Base-by-base conservation (phyloP, 2,113 vertebrate genomes). In the Symphodus melops region DNA sequence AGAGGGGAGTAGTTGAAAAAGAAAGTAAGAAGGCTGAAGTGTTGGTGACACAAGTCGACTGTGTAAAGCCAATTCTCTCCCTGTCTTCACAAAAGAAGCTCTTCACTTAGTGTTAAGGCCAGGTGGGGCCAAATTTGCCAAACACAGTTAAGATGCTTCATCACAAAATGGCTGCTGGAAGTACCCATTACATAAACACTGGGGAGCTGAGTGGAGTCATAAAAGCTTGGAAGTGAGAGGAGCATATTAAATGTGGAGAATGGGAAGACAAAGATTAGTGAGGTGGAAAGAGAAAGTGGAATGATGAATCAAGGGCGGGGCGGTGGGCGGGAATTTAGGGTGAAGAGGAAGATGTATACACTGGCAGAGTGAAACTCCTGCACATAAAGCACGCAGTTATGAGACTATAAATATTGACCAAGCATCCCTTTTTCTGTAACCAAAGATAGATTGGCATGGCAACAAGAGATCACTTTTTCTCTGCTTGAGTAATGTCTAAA, bases 371-470 rank as follows among this genome's bases (percentile, higher is more conserved):
- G 39, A 59, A 65, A 68, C 8, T 23, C 19, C 3, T 51, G 21
- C 67, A 68, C 57, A 76, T 79, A 51, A 79, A 69, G 16, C 72
- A 59, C 51, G 75, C 71, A 58, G 79, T 57, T 81, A 83, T 58
- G 39, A 72, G 67, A 85, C 83, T 86, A 88, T 90, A 87, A 90
- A 89, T 91, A 91, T 69, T 86, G 72, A 86, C 67, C 82, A 77
- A 72, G 70, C 68, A 61, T 82, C 69, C 66, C 72, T 71, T 67
- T 63, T 77, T 19, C 25, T 81, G 65, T 70, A 73, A 79, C 84
- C 82, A 79, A 87, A 91, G 86, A 89, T 79, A 83, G 84, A 88
- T 89, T 13, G 72, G 85, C 84, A 92, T 81, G 72, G 86, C 84
- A 89, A 91, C 87, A 82, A 82, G 88, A 74, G 68, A 42, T 82